phyloP scores from a whole-genome alignment of 2,113 vertebrate genomes.

The Argyrosomus japonicus region DNA sequence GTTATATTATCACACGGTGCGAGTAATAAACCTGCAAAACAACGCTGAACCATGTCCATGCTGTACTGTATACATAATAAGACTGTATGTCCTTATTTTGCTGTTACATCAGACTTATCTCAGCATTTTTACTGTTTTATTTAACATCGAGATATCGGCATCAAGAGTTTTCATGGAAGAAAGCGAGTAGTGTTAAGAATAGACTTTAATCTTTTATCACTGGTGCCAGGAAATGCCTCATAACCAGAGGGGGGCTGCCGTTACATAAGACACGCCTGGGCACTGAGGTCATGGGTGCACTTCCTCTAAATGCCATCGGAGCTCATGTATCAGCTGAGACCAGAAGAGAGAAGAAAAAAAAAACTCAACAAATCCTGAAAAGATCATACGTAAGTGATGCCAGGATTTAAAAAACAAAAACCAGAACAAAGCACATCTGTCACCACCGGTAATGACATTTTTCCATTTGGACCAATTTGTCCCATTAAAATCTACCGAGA shows the following conservation, averaged over 20 bases:
- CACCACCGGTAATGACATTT: not conserved
- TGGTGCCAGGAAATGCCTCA: slow-evolving; percentile 64
- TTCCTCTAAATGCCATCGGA: slow-evolving; percentile 60
- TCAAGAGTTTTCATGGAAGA: slow-evolving; percentile 11
- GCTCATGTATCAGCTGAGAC: slow-evolving; percentile 45
- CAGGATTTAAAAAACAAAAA: not conserved
- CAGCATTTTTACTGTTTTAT: not conserved
- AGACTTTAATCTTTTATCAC: slow-evolving; percentile 66
- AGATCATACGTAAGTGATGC: not conserved
- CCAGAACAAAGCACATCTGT: slow-evolving; percentile 5
- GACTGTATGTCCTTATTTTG: not conserved
- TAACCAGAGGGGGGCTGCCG: slow-evolving; percentile 58
- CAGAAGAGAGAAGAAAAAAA: not conserved
- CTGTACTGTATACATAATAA: not conserved
- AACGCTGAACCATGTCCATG: not conserved
- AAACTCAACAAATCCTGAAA: not conserved
- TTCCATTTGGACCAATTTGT: slow-evolving; percentile 24
- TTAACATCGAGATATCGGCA: not conserved
- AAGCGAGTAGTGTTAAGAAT: slow-evolving; percentile 48
- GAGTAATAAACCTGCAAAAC: not conserved
- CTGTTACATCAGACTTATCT: slow-evolving; percentile 1
- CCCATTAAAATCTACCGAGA: slow-evolving; percentile 9
- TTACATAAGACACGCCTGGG: slow-evolving; percentile 57
- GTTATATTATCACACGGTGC: not conserved
- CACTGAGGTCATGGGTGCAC: slow-evolving; percentile 43